A percentile compares a stretch with the other conserved stretches of the same genome.
These are phyloP conservation scores for Epinotia demarniana DNA, from an alignment of 2,888 invertebrate species.

Conservation along the genomic window DNA sequence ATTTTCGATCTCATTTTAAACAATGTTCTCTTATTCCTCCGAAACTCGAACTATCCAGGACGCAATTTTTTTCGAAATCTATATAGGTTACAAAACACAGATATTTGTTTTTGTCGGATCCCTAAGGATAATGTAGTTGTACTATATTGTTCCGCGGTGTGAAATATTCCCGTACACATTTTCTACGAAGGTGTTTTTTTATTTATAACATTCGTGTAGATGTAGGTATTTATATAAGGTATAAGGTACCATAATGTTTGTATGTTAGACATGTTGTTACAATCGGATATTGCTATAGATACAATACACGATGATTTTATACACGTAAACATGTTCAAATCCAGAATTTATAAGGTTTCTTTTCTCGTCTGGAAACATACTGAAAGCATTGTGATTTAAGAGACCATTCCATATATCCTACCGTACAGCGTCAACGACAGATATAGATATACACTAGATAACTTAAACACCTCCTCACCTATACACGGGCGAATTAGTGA, in stretches of 20 bases:
- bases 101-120: no score
- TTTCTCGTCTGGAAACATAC: constrained; percentile 13
- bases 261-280: not conserved
- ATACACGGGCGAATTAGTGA: no score
- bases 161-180: not conserved
- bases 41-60: no score
- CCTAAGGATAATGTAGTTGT: no score
- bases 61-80: no score
- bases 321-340: constrained; percentile 19
- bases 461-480: no score
- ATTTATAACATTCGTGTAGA: not conserved
- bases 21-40: no score
- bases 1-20: no score
- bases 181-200: not conserved
- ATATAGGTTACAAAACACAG: no score
- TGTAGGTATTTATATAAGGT: not conserved
- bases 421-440: constrained; percentile 31
- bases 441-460: no score
- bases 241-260: not conserved
- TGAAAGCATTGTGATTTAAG: constrained; percentile 36
- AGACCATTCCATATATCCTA: constrained; percentile 4
- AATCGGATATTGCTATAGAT: not conserved
- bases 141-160: not conserved
- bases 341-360: constrained; percentile 1
- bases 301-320: not conserved